Percentiles rank a stretch among this genome's conserved stretches.
phyloP scores from a whole-genome alignment of 2,797 vertebrate species.

The Pseudochaenichthys georgianus region DNA sequence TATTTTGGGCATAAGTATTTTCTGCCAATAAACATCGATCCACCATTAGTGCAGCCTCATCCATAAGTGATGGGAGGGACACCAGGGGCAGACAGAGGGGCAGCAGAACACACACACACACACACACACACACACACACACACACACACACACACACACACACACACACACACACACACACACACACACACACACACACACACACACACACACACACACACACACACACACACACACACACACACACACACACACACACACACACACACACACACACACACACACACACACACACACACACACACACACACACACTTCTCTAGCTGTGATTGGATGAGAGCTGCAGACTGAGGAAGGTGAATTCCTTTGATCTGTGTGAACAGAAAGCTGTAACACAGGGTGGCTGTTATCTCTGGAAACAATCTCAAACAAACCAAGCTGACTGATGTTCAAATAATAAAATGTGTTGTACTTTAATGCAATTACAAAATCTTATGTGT shows the following conservation, averaged over 20 bases:
- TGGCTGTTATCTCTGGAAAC: background rate
- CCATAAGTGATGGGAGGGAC: slow-evolving; percentile 80
- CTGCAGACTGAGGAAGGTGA: background rate
- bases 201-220: background rate
- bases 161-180: background rate
- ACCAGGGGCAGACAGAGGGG: slow-evolving; percentile 70
- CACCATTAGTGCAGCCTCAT: slow-evolving; percentile 79
- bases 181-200: background rate
- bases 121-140: slow-evolving; percentile 1
- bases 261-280: slow-evolving; percentile 1
- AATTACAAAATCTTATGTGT: too few relatives aligned
- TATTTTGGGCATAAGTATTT: slow-evolving; percentile 67
- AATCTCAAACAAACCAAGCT: background rate
- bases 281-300: background rate
- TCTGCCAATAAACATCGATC: slow-evolving; percentile 77
- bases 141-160: slow-evolving; percentile 1
- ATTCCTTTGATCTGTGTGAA: background rate
- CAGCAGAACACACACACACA: slow-evolving; percentile 44
- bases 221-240: slow-evolving; percentile 15
- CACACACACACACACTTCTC: background rate
- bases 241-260: slow-evolving; percentile 7
- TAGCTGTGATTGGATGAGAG: background rate
- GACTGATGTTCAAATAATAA: background rate
- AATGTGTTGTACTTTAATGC: background rate
- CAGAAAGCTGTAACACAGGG: background rate